Base-by-base conservation (phyloP, 2,797 vertebrate genomes). In the Anisognathus igniventris region DNA sequence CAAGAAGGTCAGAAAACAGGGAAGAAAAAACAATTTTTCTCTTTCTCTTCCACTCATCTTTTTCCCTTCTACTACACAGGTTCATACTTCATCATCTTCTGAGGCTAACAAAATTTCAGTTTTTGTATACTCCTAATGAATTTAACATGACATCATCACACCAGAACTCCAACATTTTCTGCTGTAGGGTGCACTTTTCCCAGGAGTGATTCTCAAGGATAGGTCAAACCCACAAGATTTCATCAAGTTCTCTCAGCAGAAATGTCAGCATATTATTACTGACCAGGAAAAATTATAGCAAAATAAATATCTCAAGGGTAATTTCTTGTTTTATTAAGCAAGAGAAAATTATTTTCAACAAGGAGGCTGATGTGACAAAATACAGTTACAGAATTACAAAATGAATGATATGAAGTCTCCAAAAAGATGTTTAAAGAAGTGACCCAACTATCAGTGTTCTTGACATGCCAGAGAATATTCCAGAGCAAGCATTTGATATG, bases 231-330 rank as follows among this genome's bases (percentile, higher is more conserved):
- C 80, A 85, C 88, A 94, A 94, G 92, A 94, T 79, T 94, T 92
- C 90, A 95, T 93, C 90, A 70, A 95, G 80, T 94, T 85, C 60
- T 71, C 84, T 89, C 88, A 93, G 93, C 88, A 95, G 74, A 95
- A 95, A 91, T 92, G 90, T 89, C 94, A 94, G 93, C 71, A 91
- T 95, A 93, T 91, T 90, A 87, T 90, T 95, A 95, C 77, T 77
- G 74, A 79, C 68, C 56, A 92, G 67, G 62, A 95, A 92, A 94
- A 96, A 93, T 89, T 93, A 94, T 82, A 87, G 75, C 71, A 94
- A 94, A 93, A 93, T 87, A 96, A 94, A 93, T 85, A 94, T 81
- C 83, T 93, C 92, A 89, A 91, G 90, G 92, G 67, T 89, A 90
- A 90, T 95, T 92, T 93, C 57, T 93, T 92, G 60, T 94, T 87